Conservation (phyloP, 2,797 vertebrate species). For the Eospalax fontanierii region DNA sequence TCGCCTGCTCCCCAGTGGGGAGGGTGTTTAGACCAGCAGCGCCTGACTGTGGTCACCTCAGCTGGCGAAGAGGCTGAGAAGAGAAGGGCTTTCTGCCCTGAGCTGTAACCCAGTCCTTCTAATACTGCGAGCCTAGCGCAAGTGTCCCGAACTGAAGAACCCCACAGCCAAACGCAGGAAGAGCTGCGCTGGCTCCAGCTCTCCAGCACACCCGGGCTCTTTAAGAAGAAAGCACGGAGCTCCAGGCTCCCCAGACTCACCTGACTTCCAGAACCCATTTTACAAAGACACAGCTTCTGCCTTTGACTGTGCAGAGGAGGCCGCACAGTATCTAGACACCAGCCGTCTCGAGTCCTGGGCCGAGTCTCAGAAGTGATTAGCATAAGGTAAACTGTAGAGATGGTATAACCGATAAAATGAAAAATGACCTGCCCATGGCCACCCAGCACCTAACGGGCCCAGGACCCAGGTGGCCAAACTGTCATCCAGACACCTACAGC, state of each 20-base stretch:
- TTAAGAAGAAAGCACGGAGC: background rate
- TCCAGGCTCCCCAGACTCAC: rapidly evolving
- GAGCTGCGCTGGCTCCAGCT: rapidly evolving
- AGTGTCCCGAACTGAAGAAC: background rate
- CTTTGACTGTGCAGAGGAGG: background rate
- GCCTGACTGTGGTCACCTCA: background rate
- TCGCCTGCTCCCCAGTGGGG: rapidly evolving
- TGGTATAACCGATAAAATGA: background rate
- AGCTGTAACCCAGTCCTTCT: background rate
- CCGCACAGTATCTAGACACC: background rate
- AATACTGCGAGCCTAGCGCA: background rate
- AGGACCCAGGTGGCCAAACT: background rate
- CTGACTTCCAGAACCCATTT: background rate
- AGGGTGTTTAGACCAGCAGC: background rate
- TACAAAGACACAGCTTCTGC: background rate
- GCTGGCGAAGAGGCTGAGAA: background rate
- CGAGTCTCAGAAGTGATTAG: background rate
- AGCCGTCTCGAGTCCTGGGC: background rate
- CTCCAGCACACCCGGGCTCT: background rate
- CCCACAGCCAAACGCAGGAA: background rate
- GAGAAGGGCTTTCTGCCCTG: background rate
- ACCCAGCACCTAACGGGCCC: background rate
- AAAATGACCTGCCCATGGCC: background rate
- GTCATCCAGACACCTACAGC: background rate
- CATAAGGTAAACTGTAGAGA: background rate